Evolutionary conservation across 2,888 invertebrate genomes (phyloP), one percentile per base, ranked within the genome.

Genomic region (Monopis laevigella): DNA sequence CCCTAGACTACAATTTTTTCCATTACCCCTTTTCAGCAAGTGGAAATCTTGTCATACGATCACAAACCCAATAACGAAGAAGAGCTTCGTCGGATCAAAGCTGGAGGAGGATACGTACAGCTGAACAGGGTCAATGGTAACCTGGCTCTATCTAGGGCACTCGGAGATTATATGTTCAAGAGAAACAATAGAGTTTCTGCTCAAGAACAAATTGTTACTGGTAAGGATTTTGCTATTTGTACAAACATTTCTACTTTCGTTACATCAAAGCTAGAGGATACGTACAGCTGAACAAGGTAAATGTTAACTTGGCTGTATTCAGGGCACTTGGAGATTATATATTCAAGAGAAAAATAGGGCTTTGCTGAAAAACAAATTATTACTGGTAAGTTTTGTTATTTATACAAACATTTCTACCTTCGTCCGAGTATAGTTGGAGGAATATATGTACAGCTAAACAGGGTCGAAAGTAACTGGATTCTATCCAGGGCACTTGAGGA

Each of bases 361-460:
- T n/a, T n/a, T n/a, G n/a, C n/a, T n/a, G 91, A 96, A 67, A 94
- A 98, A 65, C 99, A 99, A 82, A 95, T 98, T 55, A 98, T 99
- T 38, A 97, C 96, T 62, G 96, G 96, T 96, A 70, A 61, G 53
- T 41, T n/a, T n/a, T n/a, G n/a, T n/a, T n/a, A n/a, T n/a, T n/a
- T n/a, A n/a, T n/a, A n/a, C n/a, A n/a, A n/a, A n/a, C n/a, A n/a
- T n/a, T n/a, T n/a, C n/a, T n/a, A n/a, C n/a, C 84, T 90, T 12
- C 87, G 90, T 45, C 84, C 99, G 52, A 99, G 99, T 52, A 86
- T 85, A 24, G 93, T 93, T 1, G 98, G 97, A 24, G 98, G 98
- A 3, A 98, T 98, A 39, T 98, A 93, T 90, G 98, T 99, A 1
- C 96, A 98, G 66, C 90, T 93, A 53, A 97, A 97, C 80, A 83